Base-by-base conservation (phyloP, 2,113 vertebrate species). In the Cebus imitator region DNA sequence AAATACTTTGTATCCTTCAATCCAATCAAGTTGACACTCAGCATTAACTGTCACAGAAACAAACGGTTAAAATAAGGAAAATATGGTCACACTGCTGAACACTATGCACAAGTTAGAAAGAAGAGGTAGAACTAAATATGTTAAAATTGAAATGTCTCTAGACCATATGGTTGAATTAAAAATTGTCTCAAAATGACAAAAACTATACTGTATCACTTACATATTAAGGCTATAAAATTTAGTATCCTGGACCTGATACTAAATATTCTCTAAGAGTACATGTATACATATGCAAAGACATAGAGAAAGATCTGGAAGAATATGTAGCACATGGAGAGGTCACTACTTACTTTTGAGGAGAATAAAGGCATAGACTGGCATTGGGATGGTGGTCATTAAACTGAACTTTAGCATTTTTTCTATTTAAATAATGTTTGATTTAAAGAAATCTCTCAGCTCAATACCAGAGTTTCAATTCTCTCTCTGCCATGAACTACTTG, bases 151-250 rank as follows among this genome's bases (percentile, higher is more conserved):
- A 87, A 43, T 27, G 5, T 45, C 8, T 94, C 21, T 75, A 70
- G 85, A 45, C 85, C 55, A 88, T 9, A 64, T 57, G 27, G 25
- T 52, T 52, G 12, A 75, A 35, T 91, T 94, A 94, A 96, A 96
- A 93, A 55, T 64, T 75, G 35, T 80, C 76, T 64, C 66, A 55
- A 35, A 84, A 85, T 78, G 32, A 83, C 61, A 95, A 87, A 72
- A 90, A 45, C 21, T 43, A 2, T 23, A 45, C 79, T 78, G 32
- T 3, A 66, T 73, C 79, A 88, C 45, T 81, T 97, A 48, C 1
- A 89, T 94, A 87, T 70, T 87, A 64, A 96, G 97, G 37, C 45
- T 75, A 25, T 48, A 87, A 84, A 93, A 40, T 61, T 64, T 64
- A 64, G 61, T 64, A 64, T 61, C 58, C 58, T 61, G 25, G 58